Percentiles rank a stretch among this genome's conserved stretches.
phyloP scores from a whole-genome alignment of 1,140 invertebrate species.

The Drosophila fuyamai region DNA sequence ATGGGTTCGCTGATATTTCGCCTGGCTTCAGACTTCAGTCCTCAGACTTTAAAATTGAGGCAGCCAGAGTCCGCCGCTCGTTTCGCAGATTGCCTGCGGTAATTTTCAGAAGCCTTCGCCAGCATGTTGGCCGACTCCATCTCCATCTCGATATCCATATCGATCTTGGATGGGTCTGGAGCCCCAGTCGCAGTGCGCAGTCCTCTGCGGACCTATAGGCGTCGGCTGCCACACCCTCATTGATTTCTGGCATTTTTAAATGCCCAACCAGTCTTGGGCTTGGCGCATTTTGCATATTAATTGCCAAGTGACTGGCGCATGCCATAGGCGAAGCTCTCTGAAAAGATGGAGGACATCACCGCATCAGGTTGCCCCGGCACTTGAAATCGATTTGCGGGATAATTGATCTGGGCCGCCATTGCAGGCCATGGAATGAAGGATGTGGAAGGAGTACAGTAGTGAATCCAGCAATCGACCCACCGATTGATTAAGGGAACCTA shows the following conservation, averaged over 20 bases:
- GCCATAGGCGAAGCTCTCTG: slow-evolving; percentile 66
- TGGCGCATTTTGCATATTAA: slow-evolving; percentile 80
- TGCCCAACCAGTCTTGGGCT: slow-evolving; percentile 36
- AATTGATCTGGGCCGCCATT: slow-evolving; percentile 76
- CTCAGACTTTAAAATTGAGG: slow-evolving; percentile 60
- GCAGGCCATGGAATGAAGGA: slow-evolving; percentile 10
- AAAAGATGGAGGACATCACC: slow-evolving; percentile 73
- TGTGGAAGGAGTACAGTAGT: slow-evolving; percentile 2
- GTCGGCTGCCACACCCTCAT: slow-evolving; percentile 74
- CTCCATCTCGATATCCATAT: slow-evolving; percentile 33
- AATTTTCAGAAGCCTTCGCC: slow-evolving; percentile 80
- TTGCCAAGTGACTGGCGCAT: slow-evolving; percentile 72
- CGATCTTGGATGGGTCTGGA: slow-evolving; percentile 9
- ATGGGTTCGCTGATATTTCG: slow-evolving; percentile 65
- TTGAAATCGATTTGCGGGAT: slow-evolving; percentile 70
- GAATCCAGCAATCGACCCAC: slow-evolving; percentile 36
- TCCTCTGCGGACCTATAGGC: slow-evolving; percentile 57
- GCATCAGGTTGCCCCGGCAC: slow-evolving; percentile 13
- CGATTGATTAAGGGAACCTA: slow-evolving; percentile 61
- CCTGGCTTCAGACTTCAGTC: slow-evolving; percentile 19
- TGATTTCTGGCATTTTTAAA: slow-evolving; percentile 73
- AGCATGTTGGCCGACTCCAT: slow-evolving; percentile 58
- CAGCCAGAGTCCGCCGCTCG: slow-evolving; percentile 26
- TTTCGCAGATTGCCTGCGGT: slow-evolving; percentile 74
- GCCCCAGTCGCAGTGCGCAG: background rate